Percentiles rank a stretch among this genome's conserved stretches.
phyloP scores from a whole-genome alignment of 2,113 vertebrate genomes.

The Mesembrinibis cayennensis region DNA sequence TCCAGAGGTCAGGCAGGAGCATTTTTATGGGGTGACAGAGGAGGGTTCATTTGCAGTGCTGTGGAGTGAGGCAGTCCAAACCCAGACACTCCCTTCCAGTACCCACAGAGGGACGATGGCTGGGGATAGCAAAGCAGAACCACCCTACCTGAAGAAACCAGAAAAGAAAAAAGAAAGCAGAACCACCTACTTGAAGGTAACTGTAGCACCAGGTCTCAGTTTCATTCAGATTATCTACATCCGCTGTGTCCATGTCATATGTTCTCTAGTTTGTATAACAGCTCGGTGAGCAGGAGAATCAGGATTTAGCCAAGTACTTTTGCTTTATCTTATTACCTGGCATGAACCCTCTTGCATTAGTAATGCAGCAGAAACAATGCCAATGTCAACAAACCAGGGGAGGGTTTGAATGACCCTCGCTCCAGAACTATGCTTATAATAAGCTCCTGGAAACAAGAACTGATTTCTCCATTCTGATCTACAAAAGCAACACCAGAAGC shows the following conservation, averaged over 20 bases:
- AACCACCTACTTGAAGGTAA: neutral
- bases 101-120: fast-evolving
- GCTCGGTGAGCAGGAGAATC: fast-evolving
- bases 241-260: fast-evolving
- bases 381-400: neutral
- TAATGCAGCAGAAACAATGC: neutral
- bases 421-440: neutral
- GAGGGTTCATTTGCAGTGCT: neutral
- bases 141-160: neutral
- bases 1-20: neutral
- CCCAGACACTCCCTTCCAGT: neutral
- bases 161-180: too few relatives aligned
- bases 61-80: neutral
- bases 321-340: neutral
- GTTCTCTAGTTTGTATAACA: neutral
- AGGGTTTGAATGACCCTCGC: neutral
- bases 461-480: neutral
- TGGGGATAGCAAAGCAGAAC: neutral
- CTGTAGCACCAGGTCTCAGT: neutral
- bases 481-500: neutral
- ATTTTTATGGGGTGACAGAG: neutral
- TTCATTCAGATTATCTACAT: neutral
- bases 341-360: neutral
- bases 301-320: neutral
- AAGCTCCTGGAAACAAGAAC: neutral